These are phyloP conservation scores for Anolis apletophallus DNA, from an alignment of 2,797 vertebrate genomes.

Conservation along the genomic window DNA sequence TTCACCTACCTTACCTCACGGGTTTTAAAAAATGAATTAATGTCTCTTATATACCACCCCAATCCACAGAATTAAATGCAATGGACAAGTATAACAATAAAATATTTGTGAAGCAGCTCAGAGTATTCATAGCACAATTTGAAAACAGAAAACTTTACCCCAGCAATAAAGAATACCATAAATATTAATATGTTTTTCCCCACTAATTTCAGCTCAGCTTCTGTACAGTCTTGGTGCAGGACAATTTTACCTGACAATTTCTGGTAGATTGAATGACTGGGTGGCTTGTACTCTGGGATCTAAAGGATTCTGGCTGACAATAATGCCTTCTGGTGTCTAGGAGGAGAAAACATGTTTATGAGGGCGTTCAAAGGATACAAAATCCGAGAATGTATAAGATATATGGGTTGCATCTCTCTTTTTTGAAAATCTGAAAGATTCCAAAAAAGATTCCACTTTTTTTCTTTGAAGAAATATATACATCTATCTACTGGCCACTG, in stretches of 20 bases:
- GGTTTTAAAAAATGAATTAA: no score
- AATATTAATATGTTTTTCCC: neutral
- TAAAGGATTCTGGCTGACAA: constrained; percentile 54
- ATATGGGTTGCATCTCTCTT: no score
- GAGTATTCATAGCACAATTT: neutral
- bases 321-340: constrained; percentile 69
- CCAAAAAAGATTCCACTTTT: no score
- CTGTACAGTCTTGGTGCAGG: rapidly evolving
- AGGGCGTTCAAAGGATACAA: neutral
- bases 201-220: neutral
- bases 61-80: no score
- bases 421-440: no score
- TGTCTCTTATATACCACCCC: no score
- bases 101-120: no score
- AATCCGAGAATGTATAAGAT: neutral
- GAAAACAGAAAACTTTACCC: neutral
- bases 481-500: no score
- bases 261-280: constrained; percentile 70
- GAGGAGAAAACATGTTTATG: neutral
- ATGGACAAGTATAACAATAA: neutral
- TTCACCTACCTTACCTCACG: no score
- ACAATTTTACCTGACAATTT: constrained; percentile 73
- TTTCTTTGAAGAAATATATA: no score
- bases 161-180: neutral
- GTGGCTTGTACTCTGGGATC: constrained; percentile 58